Conservation (phyloP, 2,113 vertebrate genomes). For the Ceuthmochares aereus region DNA sequence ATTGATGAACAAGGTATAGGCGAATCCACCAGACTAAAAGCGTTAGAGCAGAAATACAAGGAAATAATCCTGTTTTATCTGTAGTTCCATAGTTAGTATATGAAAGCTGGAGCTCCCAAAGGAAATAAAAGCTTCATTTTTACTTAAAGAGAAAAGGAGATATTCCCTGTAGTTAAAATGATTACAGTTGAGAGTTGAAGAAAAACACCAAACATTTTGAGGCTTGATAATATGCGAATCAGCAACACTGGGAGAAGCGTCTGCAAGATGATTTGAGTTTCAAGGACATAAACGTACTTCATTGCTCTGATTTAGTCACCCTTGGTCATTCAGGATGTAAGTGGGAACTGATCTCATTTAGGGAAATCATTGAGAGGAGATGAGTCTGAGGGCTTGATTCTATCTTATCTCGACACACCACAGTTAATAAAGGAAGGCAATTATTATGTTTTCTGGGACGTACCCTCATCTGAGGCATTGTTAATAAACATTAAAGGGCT, state of each 20-base stretch:
- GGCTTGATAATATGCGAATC: slow-evolving; percentile 5
- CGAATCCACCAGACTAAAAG: neutral
- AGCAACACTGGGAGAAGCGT: neutral
- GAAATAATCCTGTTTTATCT: neutral
- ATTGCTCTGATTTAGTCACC: slow-evolving; percentile 61
- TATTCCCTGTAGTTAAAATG: neutral
- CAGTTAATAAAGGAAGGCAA: slow-evolving; percentile 60
- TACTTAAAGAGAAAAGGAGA: neutral
- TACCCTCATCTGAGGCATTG: slow-evolving; percentile 50
- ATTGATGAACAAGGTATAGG: neutral
- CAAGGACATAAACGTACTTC: slow-evolving; percentile 56
- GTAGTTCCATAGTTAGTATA: neutral
- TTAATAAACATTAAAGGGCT: slow-evolving; percentile 60
- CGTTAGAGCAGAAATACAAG: neutral
- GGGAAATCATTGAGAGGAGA: slow-evolving; percentile 64
- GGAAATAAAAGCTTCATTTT: neutral
- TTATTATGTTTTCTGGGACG: slow-evolving; percentile 66
- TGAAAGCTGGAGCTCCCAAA: neutral
- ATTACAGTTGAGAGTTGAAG: neutral
- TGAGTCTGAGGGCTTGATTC: slow-evolving; percentile 65
- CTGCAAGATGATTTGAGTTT: slow-evolving; percentile 55
- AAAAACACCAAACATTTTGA: slow-evolving; percentile 22
- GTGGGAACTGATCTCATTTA: slow-evolving; percentile 69
- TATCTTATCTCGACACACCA: slow-evolving; percentile 65
- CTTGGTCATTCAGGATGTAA: slow-evolving; percentile 63